These are phyloP conservation scores for Acrobasis consociella DNA, from an alignment of 2,888 invertebrate genomes.

Conservation along the genomic window DNA sequence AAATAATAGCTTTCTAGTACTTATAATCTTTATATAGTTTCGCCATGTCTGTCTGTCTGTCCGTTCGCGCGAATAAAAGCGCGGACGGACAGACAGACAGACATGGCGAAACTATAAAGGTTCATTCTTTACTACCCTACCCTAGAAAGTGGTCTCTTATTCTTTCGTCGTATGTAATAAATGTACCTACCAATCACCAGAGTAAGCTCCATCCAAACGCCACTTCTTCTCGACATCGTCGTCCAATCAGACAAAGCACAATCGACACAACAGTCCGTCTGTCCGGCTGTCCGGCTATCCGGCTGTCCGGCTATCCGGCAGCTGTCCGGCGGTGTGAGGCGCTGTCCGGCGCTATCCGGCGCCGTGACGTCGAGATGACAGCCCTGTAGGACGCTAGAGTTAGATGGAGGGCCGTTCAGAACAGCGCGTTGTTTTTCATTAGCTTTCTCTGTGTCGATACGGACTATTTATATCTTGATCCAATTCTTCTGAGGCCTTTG, in stretches of 20 bases:
- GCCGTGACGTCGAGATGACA: slow-evolving; percentile 20
- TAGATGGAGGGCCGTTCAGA: slow-evolving; percentile 12
- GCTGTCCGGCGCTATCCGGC: slow-evolving; percentile 2
- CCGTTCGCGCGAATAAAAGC: too few species aligned
- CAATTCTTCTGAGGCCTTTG: too few species aligned
- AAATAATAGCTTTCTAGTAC: too few species aligned
- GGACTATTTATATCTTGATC: too few species aligned
- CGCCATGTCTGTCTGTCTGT: too few species aligned
- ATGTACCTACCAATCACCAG: background rate
- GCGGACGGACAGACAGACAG: too few species aligned
- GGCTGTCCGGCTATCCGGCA: slow-evolving; percentile 1
- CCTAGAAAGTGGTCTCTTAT: too few species aligned
- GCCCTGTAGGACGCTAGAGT: slow-evolving; percentile 2
- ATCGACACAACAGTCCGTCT: slow-evolving; percentile 16
- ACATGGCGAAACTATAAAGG: too few species aligned
- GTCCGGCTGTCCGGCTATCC: slow-evolving; percentile 13
- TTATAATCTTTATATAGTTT: too few species aligned
- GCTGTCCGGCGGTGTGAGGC: slow-evolving; percentile 6
- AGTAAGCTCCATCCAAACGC: background rate
- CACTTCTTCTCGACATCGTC: slow-evolving; percentile 20
- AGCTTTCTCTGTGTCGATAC: background rate
- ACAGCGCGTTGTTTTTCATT: slow-evolving; percentile 16
- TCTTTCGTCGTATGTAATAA: too few species aligned
- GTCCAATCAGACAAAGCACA: slow-evolving; percentile 27
- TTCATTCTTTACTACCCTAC: too few species aligned